Evolutionary conservation across 2,797 vertebrate species (phyloP).

Genomic region (Takifugu ocellatus): DNA sequence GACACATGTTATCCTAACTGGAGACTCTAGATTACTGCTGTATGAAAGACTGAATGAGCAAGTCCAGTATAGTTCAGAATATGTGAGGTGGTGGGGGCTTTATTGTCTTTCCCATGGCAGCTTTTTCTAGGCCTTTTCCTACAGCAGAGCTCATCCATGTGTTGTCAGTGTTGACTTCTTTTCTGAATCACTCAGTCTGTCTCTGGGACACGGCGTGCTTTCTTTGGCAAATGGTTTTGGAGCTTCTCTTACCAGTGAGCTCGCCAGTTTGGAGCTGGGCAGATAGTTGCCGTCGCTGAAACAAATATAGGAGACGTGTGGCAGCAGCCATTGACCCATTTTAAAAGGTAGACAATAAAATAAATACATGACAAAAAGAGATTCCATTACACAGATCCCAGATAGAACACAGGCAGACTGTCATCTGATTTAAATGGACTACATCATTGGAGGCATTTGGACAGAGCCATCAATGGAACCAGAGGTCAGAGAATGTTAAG

Average conservation of each 20-base stretch:
- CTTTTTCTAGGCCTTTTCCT: neutral
- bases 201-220: neutral
- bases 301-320: conserved; percentile 1
- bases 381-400: neutral
- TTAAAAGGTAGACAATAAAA: too few species aligned
- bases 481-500: conserved; percentile 32
- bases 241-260: neutral
- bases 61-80: too few species aligned
- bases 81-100: neutral
- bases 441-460: conserved; percentile 24
- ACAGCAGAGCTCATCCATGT: neutral
- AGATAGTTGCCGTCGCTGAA: neutral
- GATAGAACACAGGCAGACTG: conserved; percentile 6
- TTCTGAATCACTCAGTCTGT: neutral
- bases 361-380: neutral
- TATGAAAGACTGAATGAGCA: too few species aligned
- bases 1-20: too few species aligned
- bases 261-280: conserved; percentile 1
- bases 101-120: neutral
- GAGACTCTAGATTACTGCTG: too few species aligned
- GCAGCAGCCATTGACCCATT: neutral
- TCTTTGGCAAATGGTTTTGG: neutral
- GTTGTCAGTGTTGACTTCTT: neutral
- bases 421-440: conserved; percentile 18
- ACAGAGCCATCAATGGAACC: conserved; percentile 31